Evolutionary conservation across 1,140 invertebrate genomes (phyloP).

Genomic region (Drosophila mauritiana): DNA sequence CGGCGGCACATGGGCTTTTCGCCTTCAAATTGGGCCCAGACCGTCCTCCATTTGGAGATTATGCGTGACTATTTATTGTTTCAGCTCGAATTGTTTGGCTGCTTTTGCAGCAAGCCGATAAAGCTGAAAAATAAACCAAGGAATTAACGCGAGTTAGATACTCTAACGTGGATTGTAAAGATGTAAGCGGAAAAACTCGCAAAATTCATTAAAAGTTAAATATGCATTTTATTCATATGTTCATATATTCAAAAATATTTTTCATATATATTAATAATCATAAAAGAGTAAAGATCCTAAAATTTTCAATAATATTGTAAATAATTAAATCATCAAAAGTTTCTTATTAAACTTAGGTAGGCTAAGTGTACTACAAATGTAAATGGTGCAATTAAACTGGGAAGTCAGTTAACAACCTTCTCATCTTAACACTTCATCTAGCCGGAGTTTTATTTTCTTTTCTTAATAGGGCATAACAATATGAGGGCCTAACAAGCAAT

Average conservation of each 20-base stretch:
- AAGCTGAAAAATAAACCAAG: slow-evolving; percentile 12
- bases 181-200: background rate
- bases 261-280: no score
- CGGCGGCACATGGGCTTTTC: slow-evolving; percentile 46
- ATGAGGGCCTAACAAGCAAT: slow-evolving; percentile 1
- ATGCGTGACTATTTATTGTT: slow-evolving; percentile 76
- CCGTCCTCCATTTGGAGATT: slow-evolving; percentile 53
- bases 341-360: no score
- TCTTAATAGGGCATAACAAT: slow-evolving; percentile 5
- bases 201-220: background rate
- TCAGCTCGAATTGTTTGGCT: slow-evolving; percentile 52
- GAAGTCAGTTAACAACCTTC: background rate
- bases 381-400: no score
- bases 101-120: background rate
- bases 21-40: slow-evolving; percentile 46
- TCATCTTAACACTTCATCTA: no score
- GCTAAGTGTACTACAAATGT: no score
- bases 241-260: no score
- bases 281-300: no score
- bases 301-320: no score
- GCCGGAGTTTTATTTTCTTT: background rate
- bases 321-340: no score
- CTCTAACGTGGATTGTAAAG: background rate
- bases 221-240: no score
- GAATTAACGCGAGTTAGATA: background rate